Evolutionary conservation across 2,113 vertebrate species (phyloP).

Genomic region (Callionymus lyra): DNA sequence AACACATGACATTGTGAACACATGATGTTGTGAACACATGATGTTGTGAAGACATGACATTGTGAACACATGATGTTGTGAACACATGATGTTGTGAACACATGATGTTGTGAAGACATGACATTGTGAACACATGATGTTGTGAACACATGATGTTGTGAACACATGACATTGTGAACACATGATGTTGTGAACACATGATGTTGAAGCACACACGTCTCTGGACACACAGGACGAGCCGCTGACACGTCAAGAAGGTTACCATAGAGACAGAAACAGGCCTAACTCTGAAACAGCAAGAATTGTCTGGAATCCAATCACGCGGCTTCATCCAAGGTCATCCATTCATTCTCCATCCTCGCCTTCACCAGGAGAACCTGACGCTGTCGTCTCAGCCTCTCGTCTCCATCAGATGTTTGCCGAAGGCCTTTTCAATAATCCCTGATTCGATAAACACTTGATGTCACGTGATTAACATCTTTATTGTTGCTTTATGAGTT

Average conservation of each 20-base stretch:
- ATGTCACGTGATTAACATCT: slow-evolving; percentile 58
- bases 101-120: too few species aligned
- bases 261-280: slow-evolving; percentile 73
- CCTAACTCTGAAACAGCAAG: slow-evolving; percentile 62
- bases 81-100: too few species aligned
- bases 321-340: slow-evolving; percentile 55
- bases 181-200: too few species aligned
- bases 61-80: too few species aligned
- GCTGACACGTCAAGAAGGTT: slow-evolving; percentile 65
- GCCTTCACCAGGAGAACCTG: too few species aligned
- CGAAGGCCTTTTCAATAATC: slow-evolving; percentile 56
- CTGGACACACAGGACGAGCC: slow-evolving; percentile 47
- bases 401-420: slow-evolving; percentile 48
- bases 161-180: too few species aligned
- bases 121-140: too few species aligned
- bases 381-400: slow-evolving; percentile 11
- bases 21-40: too few species aligned
- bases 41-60: too few species aligned
- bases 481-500: slow-evolving; percentile 69
- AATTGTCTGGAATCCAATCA: slow-evolving; percentile 67
- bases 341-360: slow-evolving; percentile 53
- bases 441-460: slow-evolving; percentile 55
- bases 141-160: too few species aligned
- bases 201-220: too few species aligned
- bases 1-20: too few species aligned